Evolutionary conservation across 2,113 vertebrate species (phyloP).

Genomic region (Myodes glareolus): DNA sequence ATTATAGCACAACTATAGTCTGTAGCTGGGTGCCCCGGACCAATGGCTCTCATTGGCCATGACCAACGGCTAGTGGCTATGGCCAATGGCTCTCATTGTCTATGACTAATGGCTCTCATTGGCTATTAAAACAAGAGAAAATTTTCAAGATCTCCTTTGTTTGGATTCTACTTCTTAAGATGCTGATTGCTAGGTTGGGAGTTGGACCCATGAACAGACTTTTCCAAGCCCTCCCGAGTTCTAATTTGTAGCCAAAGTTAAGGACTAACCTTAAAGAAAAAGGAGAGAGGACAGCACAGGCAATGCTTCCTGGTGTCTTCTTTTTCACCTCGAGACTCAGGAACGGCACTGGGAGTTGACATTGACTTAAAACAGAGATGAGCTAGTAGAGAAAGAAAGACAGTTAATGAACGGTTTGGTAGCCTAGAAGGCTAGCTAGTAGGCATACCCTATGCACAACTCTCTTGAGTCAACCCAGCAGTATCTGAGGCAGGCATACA

Average conservation of each 20-base stretch:
- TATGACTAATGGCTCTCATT: background rate
- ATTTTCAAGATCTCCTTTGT: background rate
- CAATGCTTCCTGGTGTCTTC: background rate
- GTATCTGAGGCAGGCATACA: background rate
- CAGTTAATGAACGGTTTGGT: background rate
- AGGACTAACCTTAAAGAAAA: conserved; percentile 16
- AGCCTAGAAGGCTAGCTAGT: background rate
- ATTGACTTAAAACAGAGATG: background rate
- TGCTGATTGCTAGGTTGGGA: background rate
- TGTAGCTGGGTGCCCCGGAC: background rate
- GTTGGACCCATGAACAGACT: background rate
- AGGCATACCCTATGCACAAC: background rate
- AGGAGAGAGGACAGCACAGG: background rate
- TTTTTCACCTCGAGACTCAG: background rate
- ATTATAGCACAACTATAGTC: background rate
- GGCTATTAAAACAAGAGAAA: conserved; percentile 18
- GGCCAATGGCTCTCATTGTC: too few relatives aligned
- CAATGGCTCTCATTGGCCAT: background rate
- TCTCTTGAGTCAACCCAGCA: background rate
- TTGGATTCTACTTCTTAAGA: background rate
- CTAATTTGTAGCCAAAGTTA: background rate
- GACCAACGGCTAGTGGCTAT: too few relatives aligned
- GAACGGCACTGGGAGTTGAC: background rate
- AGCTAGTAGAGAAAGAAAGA: background rate
- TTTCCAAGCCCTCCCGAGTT: background rate